phyloP scores from a whole-genome alignment of 2,888 invertebrate genomes.

The Ochropacha duplaris region DNA sequence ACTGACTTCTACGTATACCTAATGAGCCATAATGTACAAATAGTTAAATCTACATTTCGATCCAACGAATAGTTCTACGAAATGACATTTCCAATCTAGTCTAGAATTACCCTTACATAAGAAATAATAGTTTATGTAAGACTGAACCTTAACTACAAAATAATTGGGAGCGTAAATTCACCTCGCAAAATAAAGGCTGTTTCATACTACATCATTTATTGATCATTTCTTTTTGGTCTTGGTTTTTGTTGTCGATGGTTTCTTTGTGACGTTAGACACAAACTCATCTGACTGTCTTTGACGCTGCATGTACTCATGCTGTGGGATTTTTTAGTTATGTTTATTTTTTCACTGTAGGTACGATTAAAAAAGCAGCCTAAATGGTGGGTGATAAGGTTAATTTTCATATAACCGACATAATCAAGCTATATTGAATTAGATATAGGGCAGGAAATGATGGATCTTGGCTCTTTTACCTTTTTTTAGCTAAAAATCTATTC shows the following conservation, averaged over 20 bases:
- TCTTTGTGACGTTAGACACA: conserved; percentile 8
- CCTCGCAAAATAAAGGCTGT: background rate
- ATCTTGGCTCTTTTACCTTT: too few relatives aligned
- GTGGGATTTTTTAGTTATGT: background rate
- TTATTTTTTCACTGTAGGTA: too few relatives aligned
- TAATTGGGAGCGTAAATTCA: background rate
- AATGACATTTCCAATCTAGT: background rate
- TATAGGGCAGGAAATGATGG: too few relatives aligned
- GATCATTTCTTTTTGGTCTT: conserved; percentile 26
- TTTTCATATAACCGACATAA: too few relatives aligned
- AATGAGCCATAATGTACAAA: too few relatives aligned
- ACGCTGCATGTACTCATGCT: conserved; percentile 20
- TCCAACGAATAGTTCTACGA: background rate
- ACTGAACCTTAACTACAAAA: background rate
- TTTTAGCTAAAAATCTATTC: too few relatives aligned
- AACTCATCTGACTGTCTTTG: conserved; percentile 4
- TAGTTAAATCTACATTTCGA: too few relatives aligned
- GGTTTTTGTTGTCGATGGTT: conserved; percentile 9
- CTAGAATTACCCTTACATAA: background rate
- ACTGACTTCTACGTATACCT: too few relatives aligned
- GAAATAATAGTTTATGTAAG: too few relatives aligned
- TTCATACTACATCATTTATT: background rate
- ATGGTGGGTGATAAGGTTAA: too few relatives aligned
- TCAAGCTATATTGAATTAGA: too few relatives aligned
- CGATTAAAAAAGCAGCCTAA: too few relatives aligned